Base-by-base conservation (phyloP, 2,797 vertebrate genomes). In the Naso thynnoides region DNA sequence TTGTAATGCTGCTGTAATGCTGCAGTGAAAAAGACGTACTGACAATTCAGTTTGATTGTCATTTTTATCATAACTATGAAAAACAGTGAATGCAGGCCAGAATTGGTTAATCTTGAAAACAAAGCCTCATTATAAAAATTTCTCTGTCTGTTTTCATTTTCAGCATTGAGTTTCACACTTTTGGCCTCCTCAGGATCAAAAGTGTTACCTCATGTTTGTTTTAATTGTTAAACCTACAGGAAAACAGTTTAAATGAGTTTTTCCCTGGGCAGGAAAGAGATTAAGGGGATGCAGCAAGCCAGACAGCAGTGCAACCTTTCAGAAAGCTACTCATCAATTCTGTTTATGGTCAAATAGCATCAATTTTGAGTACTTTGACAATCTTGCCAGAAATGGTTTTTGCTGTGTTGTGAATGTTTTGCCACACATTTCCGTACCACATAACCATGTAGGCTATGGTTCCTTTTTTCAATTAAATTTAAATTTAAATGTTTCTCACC, bases 71-170 rank as follows among this genome's bases (percentile, higher is more conserved):
- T 39, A 49, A 27, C 21, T 49, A 18, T 26, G 18, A 3, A 44
- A 31, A 13, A 7, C 45, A 38, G 23, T 6, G 8, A 19, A 10
- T 57, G 39, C 39, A 23, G 15, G 2, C 39, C 54, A 58, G 44
- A 39, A 56, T 29, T 6, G 31, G 10, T 18, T 23, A 2, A 26
- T 21, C 41, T 33, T 61, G 10, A 47, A 31, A 45, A 8, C 8
- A 5, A 18, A 10, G 8, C 11, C 4, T n/a, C 31, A 57, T 29
- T 14, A 48, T 39, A n/a, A 50, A 19, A 26, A 10, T 36, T 27
- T 48, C 13, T 58, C 13, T 68, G 23, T 58, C 10, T 69, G 52
- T 33, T 66, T 45, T 24, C 3, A 24, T 13, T 31, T 54, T 42
- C 18, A 33, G 27, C 0, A 9, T 5, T 9, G 13, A 0, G 1